These are phyloP conservation scores for Cyrtonyx montezumae DNA, from an alignment of 2,113 vertebrate species.

Conservation along the genomic window DNA sequence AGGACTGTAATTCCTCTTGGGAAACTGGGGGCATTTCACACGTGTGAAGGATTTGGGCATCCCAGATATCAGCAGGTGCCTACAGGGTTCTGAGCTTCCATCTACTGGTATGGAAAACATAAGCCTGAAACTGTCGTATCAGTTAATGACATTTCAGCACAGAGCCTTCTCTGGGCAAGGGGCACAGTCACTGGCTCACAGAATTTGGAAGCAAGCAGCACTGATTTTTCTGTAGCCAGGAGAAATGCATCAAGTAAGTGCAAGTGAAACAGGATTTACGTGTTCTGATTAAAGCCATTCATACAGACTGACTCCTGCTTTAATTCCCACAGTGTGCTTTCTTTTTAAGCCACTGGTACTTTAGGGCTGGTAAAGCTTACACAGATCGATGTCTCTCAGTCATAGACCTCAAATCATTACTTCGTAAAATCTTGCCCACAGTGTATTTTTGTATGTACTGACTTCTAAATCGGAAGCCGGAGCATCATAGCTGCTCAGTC, in stretches of 20 bases:
- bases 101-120: neutral
- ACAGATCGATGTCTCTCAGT: neutral
- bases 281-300: neutral
- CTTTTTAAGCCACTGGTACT: neutral
- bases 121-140: neutral
- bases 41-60: neutral
- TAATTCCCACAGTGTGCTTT: neutral
- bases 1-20: neutral
- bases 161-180: neutral
- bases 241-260: neutral
- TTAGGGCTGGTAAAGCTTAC: neutral
- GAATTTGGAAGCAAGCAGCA: neutral
- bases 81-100: neutral
- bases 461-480: conserved; percentile 17
- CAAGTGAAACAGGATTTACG: neutral
- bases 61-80: neutral
- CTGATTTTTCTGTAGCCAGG: neutral
- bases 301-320: neutral
- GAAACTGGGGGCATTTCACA: neutral
- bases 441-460: neutral
- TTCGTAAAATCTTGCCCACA: neutral
- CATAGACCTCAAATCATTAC: neutral
- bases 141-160: neutral
- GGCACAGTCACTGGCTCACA: neutral
- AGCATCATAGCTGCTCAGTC: neutral